These are phyloP conservation scores for Tetrax tetrax DNA, from an alignment of 2,113 vertebrate genomes.

Conservation along the genomic window DNA sequence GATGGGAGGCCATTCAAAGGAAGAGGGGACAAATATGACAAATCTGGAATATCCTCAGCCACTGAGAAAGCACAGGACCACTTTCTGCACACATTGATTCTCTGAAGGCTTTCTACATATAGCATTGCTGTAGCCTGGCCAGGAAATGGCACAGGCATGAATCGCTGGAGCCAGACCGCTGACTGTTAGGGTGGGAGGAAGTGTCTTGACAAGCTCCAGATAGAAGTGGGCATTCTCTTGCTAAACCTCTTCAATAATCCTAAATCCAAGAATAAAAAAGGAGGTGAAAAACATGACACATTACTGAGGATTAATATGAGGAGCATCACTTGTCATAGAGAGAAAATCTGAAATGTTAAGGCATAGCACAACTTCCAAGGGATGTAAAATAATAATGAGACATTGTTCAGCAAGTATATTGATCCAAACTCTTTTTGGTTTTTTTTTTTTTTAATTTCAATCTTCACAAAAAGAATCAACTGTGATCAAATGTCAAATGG, in stretches of 20 bases:
- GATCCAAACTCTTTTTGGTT: background rate
- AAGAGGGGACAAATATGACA: background rate
- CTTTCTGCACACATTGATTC: background rate
- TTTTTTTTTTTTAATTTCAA: background rate
- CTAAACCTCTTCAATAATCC: background rate
- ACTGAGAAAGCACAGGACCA: conserved; percentile 11
- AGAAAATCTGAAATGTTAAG: background rate
- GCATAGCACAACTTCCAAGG: background rate
- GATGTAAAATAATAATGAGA: background rate
- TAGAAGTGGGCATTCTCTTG: background rate
- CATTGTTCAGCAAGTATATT: background rate
- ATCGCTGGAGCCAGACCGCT: background rate
- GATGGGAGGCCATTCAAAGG: background rate
- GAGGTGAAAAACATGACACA: background rate
- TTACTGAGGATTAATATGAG: background rate
- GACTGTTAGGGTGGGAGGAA: background rate
- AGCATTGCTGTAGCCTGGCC: background rate
- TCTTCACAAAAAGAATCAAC: background rate
- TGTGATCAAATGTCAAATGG: background rate
- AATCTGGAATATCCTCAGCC: background rate
- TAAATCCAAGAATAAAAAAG: background rate
- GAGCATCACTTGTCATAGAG: background rate
- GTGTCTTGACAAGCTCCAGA: background rate
- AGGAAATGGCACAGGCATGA: conserved; percentile 9
- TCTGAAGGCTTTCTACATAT: background rate